Evolutionary conservation across 92 coral and sea anemone species (phyloP).

Genomic region (Parazoanthus swiftii): DNA sequence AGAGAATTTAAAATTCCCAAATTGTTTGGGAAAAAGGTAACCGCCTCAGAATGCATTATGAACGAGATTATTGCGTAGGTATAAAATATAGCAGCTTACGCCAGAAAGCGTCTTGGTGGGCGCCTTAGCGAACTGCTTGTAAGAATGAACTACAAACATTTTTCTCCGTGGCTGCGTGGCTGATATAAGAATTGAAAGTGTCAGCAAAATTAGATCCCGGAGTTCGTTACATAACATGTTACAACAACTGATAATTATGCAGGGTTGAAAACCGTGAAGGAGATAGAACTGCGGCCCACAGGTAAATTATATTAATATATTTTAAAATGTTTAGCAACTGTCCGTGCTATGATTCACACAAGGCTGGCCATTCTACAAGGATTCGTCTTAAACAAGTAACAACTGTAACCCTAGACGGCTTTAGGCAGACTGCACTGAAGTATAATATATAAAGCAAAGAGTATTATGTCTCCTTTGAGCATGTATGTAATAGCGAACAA

Average conservation of each 20-base stretch:
- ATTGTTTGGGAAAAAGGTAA: constrained; percentile 17
- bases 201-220: background rate
- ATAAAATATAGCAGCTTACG: constrained; percentile 26
- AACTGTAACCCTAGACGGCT: background rate
- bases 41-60: constrained; percentile 29
- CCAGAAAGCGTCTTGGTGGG: background rate
- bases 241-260: background rate
- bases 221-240: background rate
- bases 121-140: background rate
- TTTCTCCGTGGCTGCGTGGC: background rate
- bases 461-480: background rate
- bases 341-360: background rate
- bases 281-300: background rate
- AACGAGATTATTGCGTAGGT: constrained; percentile 23
- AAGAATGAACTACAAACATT: background rate
- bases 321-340: background rate
- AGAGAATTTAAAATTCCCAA: background rate
- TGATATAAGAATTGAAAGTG: background rate
- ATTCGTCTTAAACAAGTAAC: too few species aligned
- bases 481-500: background rate
- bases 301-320: background rate
- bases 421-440: background rate
- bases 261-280: background rate
- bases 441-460: too few species aligned
- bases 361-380: background rate